phyloP scores from a whole-genome alignment of 2,797 vertebrate genomes.

The Melanotaenia pygmaea region DNA sequence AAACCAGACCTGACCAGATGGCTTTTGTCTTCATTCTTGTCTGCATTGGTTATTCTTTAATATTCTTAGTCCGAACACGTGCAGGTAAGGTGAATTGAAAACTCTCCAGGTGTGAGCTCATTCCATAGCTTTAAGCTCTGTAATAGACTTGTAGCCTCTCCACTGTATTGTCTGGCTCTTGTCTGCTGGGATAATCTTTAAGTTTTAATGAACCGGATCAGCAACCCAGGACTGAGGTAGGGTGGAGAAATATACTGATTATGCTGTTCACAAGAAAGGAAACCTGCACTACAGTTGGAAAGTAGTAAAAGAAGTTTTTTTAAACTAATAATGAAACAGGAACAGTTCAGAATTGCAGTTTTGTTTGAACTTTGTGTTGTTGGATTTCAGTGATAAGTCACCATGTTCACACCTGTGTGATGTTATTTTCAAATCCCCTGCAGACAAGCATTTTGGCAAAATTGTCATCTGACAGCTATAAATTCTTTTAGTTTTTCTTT shows the following conservation, averaged over 20 bases:
- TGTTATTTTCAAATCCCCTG: conserved; percentile 10
- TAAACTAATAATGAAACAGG: no score
- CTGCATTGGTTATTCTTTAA: background rate
- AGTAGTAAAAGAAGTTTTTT: no score
- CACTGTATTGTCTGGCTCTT: background rate
- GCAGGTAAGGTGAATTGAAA: background rate
- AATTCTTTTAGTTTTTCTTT: background rate
- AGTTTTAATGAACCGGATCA: conserved; percentile 1
- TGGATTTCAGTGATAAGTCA: background rate
- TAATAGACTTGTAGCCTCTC: background rate
- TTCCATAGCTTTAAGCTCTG: background rate
- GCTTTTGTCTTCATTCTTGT: background rate
- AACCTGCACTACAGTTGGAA: no score
- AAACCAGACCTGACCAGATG: background rate
- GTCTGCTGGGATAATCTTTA: background rate
- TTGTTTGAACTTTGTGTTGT: background rate
- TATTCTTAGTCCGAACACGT: conserved; percentile 7
- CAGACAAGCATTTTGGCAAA: background rate
- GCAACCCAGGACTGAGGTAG: background rate
- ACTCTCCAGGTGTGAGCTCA: background rate
- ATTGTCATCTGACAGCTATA: background rate
- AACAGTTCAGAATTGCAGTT: no score
- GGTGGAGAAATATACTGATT: background rate
- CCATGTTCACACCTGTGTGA: background rate
- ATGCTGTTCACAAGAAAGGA: background rate